These are phyloP conservation scores for Drosophila tristis DNA, from an alignment of 1,140 invertebrate genomes.

Conservation along the genomic window DNA sequence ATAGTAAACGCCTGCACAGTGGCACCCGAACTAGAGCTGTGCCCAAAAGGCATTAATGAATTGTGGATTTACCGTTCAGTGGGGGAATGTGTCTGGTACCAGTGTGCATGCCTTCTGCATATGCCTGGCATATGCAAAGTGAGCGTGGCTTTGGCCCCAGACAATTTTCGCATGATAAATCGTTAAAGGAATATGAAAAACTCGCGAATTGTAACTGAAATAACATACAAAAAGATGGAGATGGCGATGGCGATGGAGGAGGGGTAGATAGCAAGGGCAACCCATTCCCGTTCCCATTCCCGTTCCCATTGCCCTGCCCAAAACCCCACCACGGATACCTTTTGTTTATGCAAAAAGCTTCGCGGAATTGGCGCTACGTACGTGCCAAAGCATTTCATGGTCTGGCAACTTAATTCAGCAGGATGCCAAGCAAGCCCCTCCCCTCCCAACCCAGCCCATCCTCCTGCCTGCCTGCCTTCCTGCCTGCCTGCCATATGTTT, in stretches of 20 bases:
- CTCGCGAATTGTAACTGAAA: constrained; percentile 76
- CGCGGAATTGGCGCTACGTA: constrained; percentile 77
- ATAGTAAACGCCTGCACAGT: constrained; percentile 53
- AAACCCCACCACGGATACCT: constrained; percentile 38
- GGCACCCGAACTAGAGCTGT: background rate
- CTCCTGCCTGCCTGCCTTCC: background rate
- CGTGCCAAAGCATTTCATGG: constrained; percentile 81
- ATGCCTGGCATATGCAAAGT: constrained; percentile 67
- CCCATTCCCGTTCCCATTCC: background rate
- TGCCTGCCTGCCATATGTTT: constrained; percentile 14
- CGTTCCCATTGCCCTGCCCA: background rate
- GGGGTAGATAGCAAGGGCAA: constrained; percentile 26
- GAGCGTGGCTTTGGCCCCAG: constrained; percentile 57
- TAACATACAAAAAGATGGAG: constrained; percentile 47
- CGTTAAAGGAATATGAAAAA: constrained; percentile 79
- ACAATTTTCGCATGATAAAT: constrained; percentile 82
- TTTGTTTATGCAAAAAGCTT: constrained; percentile 80
- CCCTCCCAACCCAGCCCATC: background rate
- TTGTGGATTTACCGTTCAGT: too few relatives aligned
- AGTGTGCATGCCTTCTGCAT: constrained; percentile 18
- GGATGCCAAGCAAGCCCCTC: constrained; percentile 23
- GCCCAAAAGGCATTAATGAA: too few relatives aligned
- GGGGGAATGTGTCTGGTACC: background rate
- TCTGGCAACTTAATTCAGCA: constrained; percentile 78
- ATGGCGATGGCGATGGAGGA: constrained; percentile 10